A percentile compares a stretch with the other conserved stretches of the same genome.
Conservation (phyloP, 2,113 vertebrate genomes). For the Misgurnus anguillicaudatus region DNA sequence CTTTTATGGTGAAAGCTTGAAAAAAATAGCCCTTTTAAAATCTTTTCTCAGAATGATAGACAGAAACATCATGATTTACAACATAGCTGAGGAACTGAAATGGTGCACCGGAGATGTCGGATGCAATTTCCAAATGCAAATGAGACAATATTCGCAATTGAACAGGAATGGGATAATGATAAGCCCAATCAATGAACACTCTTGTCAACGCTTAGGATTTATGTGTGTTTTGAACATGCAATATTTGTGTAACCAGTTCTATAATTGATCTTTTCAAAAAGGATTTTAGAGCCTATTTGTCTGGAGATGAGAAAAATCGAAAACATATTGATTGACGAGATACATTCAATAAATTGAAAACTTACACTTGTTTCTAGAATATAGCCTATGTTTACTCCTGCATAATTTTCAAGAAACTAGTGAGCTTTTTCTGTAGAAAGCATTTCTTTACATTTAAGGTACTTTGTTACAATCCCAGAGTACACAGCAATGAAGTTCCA, state of each 20-base stretch:
- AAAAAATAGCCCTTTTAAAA: conserved; percentile 1
- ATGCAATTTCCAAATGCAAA: conserved; percentile 23
- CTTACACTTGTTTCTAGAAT: too few species aligned
- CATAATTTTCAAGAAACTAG: too few species aligned
- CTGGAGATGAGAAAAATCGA: neutral
- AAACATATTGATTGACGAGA: neutral
- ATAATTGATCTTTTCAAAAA: neutral
- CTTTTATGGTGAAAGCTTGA: neutral
- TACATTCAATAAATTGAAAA: neutral
- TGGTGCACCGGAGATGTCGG: neutral
- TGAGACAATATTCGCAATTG: neutral
- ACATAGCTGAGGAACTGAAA: neutral
- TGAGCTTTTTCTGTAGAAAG: too few species aligned
- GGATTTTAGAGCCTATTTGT: conserved; percentile 16
- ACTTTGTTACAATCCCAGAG: too few species aligned
- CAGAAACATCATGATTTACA: neutral
- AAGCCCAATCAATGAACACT: neutral
- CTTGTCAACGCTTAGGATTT: neutral
- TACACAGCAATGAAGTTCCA: too few species aligned
- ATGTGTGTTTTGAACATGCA: neutral
- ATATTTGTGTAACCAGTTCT: neutral
- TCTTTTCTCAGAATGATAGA: neutral
- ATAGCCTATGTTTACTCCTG: too few species aligned
- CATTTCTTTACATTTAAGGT: too few species aligned
- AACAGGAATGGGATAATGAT: conserved; percentile 7